Percentiles rank a stretch among this genome's conserved stretches.
phyloP scores from a whole-genome alignment of 2,113 vertebrate species.

The Zingel zingel region DNA sequence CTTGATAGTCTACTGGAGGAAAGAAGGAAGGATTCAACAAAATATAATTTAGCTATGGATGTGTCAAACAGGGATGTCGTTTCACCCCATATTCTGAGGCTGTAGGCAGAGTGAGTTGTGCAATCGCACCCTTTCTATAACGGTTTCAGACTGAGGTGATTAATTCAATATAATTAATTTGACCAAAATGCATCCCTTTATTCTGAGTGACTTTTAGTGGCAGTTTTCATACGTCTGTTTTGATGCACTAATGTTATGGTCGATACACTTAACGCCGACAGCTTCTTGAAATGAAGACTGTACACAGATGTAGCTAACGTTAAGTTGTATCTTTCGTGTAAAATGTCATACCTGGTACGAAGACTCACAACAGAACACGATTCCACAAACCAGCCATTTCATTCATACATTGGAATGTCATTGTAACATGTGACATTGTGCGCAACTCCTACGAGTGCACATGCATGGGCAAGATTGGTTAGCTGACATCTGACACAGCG shows the following conservation, averaged over 20 bases:
- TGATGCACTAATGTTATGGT: neutral
- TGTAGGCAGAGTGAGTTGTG: too few species aligned
- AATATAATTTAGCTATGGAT: too few species aligned
- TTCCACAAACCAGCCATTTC: neutral
- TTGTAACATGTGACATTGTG: conserved; percentile 59
- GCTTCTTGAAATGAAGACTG: neutral
- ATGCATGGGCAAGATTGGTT: neutral
- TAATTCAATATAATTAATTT: too few species aligned
- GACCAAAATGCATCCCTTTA: neutral
- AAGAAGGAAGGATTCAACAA: neutral
- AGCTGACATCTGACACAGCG: neutral
- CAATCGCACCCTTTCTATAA: neutral
- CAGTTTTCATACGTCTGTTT: conserved; percentile 26
- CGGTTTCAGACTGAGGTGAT: too few species aligned
- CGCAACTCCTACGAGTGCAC: conserved; percentile 3
- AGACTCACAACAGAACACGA: too few species aligned
- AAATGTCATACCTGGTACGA: neutral
- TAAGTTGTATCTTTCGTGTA: neutral
- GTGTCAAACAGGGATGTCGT: neutral
- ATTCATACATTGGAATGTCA: conserved; percentile 48
- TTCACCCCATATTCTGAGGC: neutral
- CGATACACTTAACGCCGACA: neutral
- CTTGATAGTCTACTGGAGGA: neutral
- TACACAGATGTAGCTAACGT: neutral
- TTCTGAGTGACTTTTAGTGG: conserved; percentile 3